Percentiles rank a stretch among this genome's conserved stretches.
phyloP scores from a whole-genome alignment of 1,140 invertebrate genomes.

The Drosophila tropicalis region DNA sequence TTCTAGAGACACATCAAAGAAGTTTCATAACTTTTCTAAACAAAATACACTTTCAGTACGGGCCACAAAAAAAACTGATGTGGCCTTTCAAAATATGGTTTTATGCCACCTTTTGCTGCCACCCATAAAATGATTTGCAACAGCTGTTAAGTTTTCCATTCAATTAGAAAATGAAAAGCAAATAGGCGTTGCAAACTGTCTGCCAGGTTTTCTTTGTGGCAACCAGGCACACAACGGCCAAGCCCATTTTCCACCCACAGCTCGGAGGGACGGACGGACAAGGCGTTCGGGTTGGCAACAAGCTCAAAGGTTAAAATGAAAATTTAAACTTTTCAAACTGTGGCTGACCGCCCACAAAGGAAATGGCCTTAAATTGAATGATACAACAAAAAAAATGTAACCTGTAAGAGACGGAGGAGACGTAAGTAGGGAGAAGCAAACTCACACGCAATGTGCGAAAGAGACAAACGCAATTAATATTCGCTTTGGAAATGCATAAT shows the following conservation, averaged over 20 bases:
- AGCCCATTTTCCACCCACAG: slow-evolving; percentile 4
- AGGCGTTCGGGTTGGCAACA: slow-evolving; percentile 15
- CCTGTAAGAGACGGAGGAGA: slow-evolving; percentile 9
- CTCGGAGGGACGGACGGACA: background rate
- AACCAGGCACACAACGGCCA: background rate
- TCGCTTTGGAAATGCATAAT: slow-evolving; percentile 45
- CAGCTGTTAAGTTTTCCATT: slow-evolving; percentile 77
- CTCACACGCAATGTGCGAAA: slow-evolving; percentile 54
- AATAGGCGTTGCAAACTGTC: slow-evolving; percentile 59
- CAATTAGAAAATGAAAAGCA: slow-evolving; percentile 78
- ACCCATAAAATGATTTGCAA: slow-evolving; percentile 42
- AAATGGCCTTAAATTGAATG: slow-evolving; percentile 60
- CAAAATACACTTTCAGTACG: background rate
- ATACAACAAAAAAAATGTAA: slow-evolving; percentile 47
- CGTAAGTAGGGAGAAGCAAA: slow-evolving; percentile 5
- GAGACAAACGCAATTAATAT: slow-evolving; percentile 53
- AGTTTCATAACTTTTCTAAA: background rate
- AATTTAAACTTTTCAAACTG: slow-evolving; percentile 74
- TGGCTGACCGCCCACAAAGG: slow-evolving; percentile 29
- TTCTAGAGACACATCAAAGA: too few relatives aligned
- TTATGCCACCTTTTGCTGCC: slow-evolving; percentile 13
- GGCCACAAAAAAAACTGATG: background rate
- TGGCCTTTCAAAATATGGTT: slow-evolving; percentile 11
- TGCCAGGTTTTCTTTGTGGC: background rate
- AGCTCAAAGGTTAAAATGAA: slow-evolving; percentile 76